A percentile compares a stretch with the other conserved stretches of the same genome.
Evolutionary conservation across 2,797 vertebrate species (phyloP).

Genomic region (Neosilurus hyrtlii): DNA sequence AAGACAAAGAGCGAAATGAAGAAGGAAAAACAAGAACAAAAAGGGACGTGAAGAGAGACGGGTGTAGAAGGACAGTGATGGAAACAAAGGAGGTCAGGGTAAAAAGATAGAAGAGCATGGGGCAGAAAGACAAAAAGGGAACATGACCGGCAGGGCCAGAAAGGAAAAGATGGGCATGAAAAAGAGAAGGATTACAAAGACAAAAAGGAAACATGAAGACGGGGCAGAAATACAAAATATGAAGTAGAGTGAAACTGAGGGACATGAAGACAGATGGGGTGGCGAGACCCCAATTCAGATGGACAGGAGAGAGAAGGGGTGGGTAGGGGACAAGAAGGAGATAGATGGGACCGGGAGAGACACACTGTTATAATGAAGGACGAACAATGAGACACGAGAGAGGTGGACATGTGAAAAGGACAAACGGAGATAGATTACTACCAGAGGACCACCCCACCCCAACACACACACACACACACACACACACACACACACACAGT

Average conservation of each 20-base stretch:
- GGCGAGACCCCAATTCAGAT: neutral
- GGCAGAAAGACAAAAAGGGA: no score
- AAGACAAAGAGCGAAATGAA: neutral
- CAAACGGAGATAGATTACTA: no score
- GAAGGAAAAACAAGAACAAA: neutral
- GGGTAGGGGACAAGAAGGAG: neutral
- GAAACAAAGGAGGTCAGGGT: neutral
- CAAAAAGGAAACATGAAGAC: neutral
- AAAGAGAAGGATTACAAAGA: fast-evolving
- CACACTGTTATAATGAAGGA: neutral
- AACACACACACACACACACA: no score
- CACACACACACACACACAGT: no score
- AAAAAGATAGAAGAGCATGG: neutral
- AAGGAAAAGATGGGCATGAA: neutral
- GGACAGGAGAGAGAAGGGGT: neutral
- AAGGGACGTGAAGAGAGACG: neutral
- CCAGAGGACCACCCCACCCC: no score
- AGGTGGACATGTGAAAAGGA: neutral
- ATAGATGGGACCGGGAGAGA: neutral
- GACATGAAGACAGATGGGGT: no score
- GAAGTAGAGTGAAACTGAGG: no score
- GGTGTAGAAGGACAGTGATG: neutral
- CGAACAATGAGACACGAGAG: neutral
- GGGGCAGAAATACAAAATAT: neutral
- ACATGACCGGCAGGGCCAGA: fast-evolving